Base-by-base conservation (phyloP, 2,888 invertebrate species). In the Pachydiplax longipennis region DNA sequence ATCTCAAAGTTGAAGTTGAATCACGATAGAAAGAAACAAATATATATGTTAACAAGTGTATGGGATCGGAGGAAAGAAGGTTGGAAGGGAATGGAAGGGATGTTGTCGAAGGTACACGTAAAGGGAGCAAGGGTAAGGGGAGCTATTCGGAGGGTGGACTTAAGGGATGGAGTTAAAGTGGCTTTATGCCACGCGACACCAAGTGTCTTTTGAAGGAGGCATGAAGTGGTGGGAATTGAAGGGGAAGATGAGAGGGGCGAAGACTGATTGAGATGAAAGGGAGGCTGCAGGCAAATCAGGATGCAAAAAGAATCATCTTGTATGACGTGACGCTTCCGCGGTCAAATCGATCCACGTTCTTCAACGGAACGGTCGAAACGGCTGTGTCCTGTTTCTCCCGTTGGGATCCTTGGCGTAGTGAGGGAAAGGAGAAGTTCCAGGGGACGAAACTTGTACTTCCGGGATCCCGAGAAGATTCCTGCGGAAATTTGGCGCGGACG, bases 111-210 rank as follows among this genome's bases (percentile, higher is more conserved):
- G 37, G 82, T 44, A 48, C n/a, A 13, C 6, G 83, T 53, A 87
- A 37, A 37, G 65, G 37, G 65, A 25, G 65, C 10, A n/a, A 15
- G 61, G 48, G 82, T 13, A 73, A 73, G 81, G 81, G 81, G 37
- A 12, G 81, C 35, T 44, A 53, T 53, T 53, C 18, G 53, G 80
- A 80, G 83, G 37, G 82, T 25, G 48, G 44, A 13, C 25, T 44
- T 25, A 37, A 65, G 65, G n/a, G 87, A 65, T 58, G 22, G 61
- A 65, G 87, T 87, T 87, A 61, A 87, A 87, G 87, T 87, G 87
- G 87, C 87, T 87, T 87, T 87, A 35, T 65, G 87, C 87, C 87
- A 87, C 87, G 87, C 87, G 87, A 87, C 87, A 87, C 87, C 87
- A 61, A 87, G 87, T 58, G 87, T 58, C 37, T 61, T 87, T 37